Percentiles rank a stretch among this genome's conserved stretches.
phyloP scores from a whole-genome alignment of 2,797 vertebrate genomes.

The Anguilla anguilla region DNA sequence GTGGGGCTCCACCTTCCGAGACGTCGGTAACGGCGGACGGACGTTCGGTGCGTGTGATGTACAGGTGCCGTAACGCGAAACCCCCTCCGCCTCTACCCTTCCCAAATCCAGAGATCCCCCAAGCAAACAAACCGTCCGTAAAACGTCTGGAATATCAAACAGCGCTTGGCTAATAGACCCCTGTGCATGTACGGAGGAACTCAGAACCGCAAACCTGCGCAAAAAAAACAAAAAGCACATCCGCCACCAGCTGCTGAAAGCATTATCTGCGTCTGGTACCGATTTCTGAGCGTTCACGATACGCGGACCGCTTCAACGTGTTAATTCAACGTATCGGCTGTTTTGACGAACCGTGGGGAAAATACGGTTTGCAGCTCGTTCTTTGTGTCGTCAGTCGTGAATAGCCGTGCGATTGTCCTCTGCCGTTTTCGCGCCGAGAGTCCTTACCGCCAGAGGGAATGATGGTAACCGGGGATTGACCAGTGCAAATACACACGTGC shows the following conservation, averaged over 20 bases:
- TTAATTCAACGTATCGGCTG: conserved; percentile 43
- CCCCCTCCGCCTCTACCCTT: not conserved
- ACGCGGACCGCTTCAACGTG: conserved; percentile 26
- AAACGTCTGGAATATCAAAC: conserved; percentile 59
- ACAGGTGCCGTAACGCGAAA: conserved; percentile 45
- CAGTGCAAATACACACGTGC: not conserved
- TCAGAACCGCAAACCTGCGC: conserved; percentile 40
- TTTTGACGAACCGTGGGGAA: conserved; percentile 43
- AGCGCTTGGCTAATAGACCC: conserved; percentile 56
- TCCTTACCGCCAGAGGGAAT: not conserved
- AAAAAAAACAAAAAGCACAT: conserved; percentile 45
- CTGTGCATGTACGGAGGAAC: conserved; percentile 46
- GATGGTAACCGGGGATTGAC: not conserved
- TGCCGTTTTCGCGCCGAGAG: not conserved
- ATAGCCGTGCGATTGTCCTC: not conserved
- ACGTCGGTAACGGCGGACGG: conserved; percentile 31
- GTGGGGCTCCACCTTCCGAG: not conserved
- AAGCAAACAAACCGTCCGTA: conserved; percentile 48
- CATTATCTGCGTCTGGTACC: conserved; percentile 50
- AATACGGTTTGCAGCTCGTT: conserved; percentile 17
- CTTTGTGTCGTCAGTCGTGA: conserved; percentile 39
- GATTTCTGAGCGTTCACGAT: conserved; percentile 36
- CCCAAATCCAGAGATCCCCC: conserved; percentile 31
- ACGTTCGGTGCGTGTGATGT: conserved; percentile 22
- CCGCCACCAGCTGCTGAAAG: conserved; percentile 52